phyloP scores from a whole-genome alignment of 1,140 invertebrate species.

The Drosophila paulistorum region DNA sequence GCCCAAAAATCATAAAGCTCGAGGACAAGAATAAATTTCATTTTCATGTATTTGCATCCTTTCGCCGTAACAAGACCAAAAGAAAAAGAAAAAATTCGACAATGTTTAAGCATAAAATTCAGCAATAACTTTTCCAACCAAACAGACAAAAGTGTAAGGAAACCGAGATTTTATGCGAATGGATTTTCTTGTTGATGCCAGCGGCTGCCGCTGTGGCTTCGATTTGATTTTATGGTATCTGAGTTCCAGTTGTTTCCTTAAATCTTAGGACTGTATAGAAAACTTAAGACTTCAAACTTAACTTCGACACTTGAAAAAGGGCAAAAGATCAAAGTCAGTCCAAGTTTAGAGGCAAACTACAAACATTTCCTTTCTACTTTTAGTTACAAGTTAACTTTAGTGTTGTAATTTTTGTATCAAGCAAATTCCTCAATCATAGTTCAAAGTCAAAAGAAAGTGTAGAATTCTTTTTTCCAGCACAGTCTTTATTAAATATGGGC shows the following conservation, averaged over 20 bases:
- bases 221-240: slow-evolving; percentile 46
- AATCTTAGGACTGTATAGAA: neutral
- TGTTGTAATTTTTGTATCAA: too few species aligned
- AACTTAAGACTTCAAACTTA: neutral
- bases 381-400: too few species aligned
- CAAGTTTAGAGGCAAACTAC: too few species aligned
- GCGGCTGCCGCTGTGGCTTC: slow-evolving; percentile 37
- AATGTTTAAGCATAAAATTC: slow-evolving; percentile 40
- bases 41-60: slow-evolving; percentile 11
- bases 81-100: neutral
- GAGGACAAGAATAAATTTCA: slow-evolving; percentile 1
- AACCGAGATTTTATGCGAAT: slow-evolving; percentile 54
- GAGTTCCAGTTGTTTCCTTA: neutral
- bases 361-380: too few species aligned
- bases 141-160: slow-evolving; percentile 13
- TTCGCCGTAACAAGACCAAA: neutral
- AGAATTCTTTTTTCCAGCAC: neutral
- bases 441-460: neutral
- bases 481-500: slow-evolving; percentile 19
- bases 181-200: slow-evolving; percentile 39
- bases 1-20: neutral
- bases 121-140: slow-evolving; percentile 47
- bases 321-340: neutral
- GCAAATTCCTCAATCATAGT: neutral
- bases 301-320: neutral